Evolutionary conservation across 2,888 invertebrate species (phyloP).

Genomic region (Spilarctia lutea): DNA sequence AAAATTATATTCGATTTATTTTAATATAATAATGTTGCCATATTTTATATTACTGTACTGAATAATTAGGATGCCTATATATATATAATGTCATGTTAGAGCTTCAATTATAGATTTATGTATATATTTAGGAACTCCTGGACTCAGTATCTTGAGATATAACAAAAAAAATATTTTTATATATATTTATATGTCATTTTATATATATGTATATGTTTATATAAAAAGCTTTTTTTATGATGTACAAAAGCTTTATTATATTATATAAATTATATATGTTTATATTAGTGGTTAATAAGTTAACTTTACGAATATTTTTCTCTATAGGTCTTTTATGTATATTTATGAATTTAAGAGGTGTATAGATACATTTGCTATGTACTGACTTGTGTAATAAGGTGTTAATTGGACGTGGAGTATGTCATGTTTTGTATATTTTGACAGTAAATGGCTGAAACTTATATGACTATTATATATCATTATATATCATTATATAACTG

Average conservation of each 20-base stretch:
- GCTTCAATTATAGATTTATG: slow-evolving; percentile 38
- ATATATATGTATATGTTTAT: slow-evolving; percentile 18
- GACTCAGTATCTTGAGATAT: background rate
- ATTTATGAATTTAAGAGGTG: slow-evolving; percentile 6
- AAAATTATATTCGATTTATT: background rate
- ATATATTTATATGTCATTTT: slow-evolving; percentile 10
- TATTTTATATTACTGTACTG: slow-evolving; percentile 16
- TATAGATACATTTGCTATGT: slow-evolving; percentile 23
- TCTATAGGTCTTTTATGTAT: slow-evolving; percentile 7
- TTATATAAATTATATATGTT: background rate
- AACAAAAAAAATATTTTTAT: background rate
- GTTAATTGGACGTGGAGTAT: slow-evolving; percentile 30
- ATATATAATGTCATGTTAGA: slow-evolving; percentile 26
- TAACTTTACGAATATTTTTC: slow-evolving; percentile 1
- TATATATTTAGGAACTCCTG: slow-evolving; percentile 22
- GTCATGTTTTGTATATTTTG: slow-evolving; percentile 22
- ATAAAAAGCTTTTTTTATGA: background rate
- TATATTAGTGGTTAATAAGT: background rate
- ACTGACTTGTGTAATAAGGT: slow-evolving; percentile 29
- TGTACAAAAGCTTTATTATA: background rate
- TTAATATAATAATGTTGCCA: background rate
- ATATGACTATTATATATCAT: background rate
- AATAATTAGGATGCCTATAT: slow-evolving; percentile 7
- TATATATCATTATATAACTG: background rate
- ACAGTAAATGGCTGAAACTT: slow-evolving; percentile 15